A percentile compares a stretch with the other conserved stretches of the same genome.
phyloP scores from a whole-genome alignment of 2,888 invertebrate species.

The Sussaba pulchella region DNA sequence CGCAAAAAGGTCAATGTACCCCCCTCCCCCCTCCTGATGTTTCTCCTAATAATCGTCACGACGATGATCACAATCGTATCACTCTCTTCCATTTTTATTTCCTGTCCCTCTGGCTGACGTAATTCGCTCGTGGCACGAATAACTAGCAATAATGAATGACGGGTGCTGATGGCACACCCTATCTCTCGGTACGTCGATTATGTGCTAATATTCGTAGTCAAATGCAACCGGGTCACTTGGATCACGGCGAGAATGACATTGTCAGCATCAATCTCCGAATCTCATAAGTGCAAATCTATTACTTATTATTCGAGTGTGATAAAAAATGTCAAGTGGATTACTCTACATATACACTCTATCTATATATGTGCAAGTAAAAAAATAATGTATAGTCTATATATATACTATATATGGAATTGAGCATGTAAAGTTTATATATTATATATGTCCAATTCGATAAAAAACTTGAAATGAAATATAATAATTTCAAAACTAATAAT shows the following conservation, averaged over 20 bases:
- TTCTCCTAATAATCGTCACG: background rate
- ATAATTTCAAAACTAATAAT: too few relatives aligned
- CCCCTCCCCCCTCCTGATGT: too few relatives aligned
- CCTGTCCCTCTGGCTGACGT: conserved; percentile 3
- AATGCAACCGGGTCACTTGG: conserved; percentile 53
- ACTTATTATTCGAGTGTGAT: too few relatives aligned
- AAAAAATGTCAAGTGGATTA: too few relatives aligned
- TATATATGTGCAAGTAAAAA: too few relatives aligned
- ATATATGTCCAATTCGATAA: too few relatives aligned
- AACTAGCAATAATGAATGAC: conserved; percentile 6
- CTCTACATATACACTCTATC: too few relatives aligned
- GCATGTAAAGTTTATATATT: too few relatives aligned
- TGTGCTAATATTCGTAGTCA: conserved; percentile 59
- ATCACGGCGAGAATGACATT: conserved; percentile 30
- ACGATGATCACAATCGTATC: background rate
- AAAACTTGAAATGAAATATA: too few relatives aligned
- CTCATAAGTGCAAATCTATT: too few relatives aligned
- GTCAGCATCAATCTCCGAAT: conserved; percentile 18
- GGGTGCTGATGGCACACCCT: conserved; percentile 59
- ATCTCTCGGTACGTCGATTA: conserved; percentile 62
- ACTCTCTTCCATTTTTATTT: conserved; percentile 17
- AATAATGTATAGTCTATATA: too few relatives aligned
- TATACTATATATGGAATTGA: too few relatives aligned
- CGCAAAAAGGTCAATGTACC: background rate
- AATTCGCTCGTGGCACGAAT: background rate